These are phyloP conservation scores for Cynopterus brachyotis DNA, from an alignment of 2,113 vertebrate genomes.

Conservation along the genomic window DNA sequence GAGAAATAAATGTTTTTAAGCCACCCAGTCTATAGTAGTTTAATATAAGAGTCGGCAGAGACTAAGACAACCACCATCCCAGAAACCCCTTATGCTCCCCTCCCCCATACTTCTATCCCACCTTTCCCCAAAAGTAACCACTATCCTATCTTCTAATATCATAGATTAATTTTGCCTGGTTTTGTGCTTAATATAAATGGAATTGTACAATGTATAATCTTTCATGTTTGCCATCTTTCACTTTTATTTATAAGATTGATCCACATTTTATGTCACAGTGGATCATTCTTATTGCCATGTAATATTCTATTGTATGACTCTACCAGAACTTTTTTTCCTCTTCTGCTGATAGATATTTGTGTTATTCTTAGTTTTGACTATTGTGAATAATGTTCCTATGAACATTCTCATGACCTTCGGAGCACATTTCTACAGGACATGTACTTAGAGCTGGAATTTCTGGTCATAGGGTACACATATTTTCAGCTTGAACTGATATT, in stretches of 20 bases:
- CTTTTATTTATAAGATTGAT: not conserved
- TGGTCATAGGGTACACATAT: not conserved
- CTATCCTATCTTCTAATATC: not conserved
- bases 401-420: not conserved
- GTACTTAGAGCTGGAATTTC: not conserved
- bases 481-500: not conserved
- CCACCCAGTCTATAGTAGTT: not conserved
- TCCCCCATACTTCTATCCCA: not conserved
- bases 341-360: not conserved
- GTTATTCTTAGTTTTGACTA: not conserved
- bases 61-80: not conserved
- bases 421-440: not conserved
- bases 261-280: not conserved
- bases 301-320: not conserved
- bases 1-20: not conserved
- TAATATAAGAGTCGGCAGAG: not conserved
- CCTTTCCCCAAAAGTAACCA: not conserved
- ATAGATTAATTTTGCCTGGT: not conserved
- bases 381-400: not conserved
- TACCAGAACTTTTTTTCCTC: not conserved
- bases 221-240: not conserved
- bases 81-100: not conserved
- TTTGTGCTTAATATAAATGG: not conserved
- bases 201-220: not conserved
- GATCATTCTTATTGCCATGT: not conserved